phyloP scores from a whole-genome alignment of 37 sponge, comb jelly and placozoan genomes.

The Bolinopsis microptera region DNA sequence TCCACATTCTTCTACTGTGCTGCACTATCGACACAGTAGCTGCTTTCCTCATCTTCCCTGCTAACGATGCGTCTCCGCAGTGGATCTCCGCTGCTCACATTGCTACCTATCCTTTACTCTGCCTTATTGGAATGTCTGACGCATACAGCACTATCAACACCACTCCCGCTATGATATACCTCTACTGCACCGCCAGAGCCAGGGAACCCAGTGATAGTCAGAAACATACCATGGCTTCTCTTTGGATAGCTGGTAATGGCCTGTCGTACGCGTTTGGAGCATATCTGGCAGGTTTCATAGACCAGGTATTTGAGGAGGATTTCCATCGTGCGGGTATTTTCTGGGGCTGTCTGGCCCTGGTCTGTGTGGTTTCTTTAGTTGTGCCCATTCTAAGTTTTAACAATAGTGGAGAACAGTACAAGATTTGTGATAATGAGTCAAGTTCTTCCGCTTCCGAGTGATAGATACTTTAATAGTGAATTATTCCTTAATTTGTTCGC shows the following conservation, averaged over 20 bases:
- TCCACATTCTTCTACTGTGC: neutral
- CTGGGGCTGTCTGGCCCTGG: slow-evolving; percentile 20
- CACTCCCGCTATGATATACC: slow-evolving; percentile 15
- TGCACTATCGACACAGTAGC: slow-evolving; percentile 23
- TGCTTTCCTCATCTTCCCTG: slow-evolving; percentile 42
- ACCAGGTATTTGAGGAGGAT: slow-evolving; percentile 43
- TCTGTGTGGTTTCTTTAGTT: slow-evolving; percentile 11
- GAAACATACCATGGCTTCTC: slow-evolving; percentile 63
- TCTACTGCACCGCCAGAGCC: neutral
- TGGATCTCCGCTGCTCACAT: slow-evolving; percentile 16
- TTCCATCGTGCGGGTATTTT: slow-evolving; percentile 15
- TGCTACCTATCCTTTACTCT: slow-evolving; percentile 10
- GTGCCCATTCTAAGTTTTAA: neutral
- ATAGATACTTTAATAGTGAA: no score
- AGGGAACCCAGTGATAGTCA: slow-evolving; percentile 14
- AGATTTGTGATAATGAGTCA: neutral
- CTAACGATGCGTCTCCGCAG: neutral
- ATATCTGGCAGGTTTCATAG: slow-evolving; percentile 51
- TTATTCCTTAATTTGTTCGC: no score
- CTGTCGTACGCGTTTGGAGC: slow-evolving; percentile 35
- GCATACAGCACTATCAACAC: slow-evolving; percentile 63
- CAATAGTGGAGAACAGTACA: slow-evolving; percentile 10
- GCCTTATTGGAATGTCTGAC: slow-evolving; percentile 43
- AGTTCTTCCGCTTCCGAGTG: neutral
- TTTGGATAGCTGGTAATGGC: slow-evolving; percentile 65